Evolutionary conservation across 2,797 vertebrate species (phyloP), one percentile per base, ranked within the genome.

Genomic region (Sebastiscus tertius): DNA sequence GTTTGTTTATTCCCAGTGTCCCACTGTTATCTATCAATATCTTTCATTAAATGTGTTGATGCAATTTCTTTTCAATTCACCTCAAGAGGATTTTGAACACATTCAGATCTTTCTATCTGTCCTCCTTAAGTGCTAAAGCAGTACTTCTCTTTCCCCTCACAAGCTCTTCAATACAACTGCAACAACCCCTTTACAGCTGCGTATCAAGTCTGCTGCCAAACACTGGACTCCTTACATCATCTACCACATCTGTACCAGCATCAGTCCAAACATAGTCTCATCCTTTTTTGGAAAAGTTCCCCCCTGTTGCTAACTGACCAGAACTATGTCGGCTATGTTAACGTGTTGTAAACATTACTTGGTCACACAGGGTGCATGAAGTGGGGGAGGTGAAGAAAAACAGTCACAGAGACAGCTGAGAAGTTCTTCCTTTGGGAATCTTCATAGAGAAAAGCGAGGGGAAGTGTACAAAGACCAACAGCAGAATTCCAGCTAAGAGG

Each of bases 271-370:
- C 86, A 76, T 42, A 70, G 77, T 64, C 82, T 76, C 80, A 82
- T 81, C 90, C 88, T 83, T 87, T 85, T 93, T 91, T 85, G 87
- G 89, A 81, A 75, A 87, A 79, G 69, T 75, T 85, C 29, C 63
- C 63, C 46, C 76, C 79, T 46, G 71, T 82, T 80, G 59, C 72
- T 69, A 72, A 68, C 84, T 33, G 78, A 72, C 69, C 75, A 24
- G 79, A 88, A 83, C 76, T 91, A 87, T 88, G 81, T 70, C 11
- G 66, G 63, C 84, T 86, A 79, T 87, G 84, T 80, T 86, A 80
- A 77, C 77, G 33, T 84, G 76, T 14, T 81, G 79, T 89, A 87
- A 90, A 92, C 89, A 88, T 64, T 72, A 74, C 72, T 39, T 58
- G 63, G 70, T 83, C 69, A 64, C 65, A 76, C 16, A 61, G 49